Percentiles rank a stretch among this genome's conserved stretches.
Evolutionary conservation across 2,888 invertebrate genomes (phyloP).

Genomic region (Himalopsyche japonica): DNA sequence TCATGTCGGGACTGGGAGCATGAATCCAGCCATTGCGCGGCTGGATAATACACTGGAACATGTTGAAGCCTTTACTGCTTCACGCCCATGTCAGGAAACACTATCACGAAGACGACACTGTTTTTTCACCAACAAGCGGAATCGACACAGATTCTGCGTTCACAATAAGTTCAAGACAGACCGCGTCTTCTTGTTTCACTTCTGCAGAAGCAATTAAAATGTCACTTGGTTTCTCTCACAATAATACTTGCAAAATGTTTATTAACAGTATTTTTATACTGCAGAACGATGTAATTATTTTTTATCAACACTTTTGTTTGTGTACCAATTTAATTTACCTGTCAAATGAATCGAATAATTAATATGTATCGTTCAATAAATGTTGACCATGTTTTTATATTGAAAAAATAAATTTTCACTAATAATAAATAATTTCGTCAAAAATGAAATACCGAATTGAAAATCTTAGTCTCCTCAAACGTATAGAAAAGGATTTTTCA

Average conservation of each 20-base stretch:
- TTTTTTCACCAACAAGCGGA: background rate
- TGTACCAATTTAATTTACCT: background rate
- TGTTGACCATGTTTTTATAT: no score
- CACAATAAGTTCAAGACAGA: background rate
- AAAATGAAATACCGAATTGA: no score
- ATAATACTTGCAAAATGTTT: background rate
- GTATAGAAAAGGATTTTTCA: no score
- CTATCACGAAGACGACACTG: background rate
- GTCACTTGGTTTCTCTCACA: background rate
- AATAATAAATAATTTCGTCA: no score
- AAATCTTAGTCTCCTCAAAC: no score
- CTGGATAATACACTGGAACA: conserved; percentile 85
- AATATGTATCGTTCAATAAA: no score
- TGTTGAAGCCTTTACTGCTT: conserved; percentile 45
- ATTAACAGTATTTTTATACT: background rate
- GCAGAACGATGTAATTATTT: background rate
- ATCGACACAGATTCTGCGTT: background rate
- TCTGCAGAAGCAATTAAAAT: background rate
- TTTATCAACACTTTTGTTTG: background rate
- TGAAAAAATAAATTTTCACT: no score
- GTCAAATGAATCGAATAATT: no score
- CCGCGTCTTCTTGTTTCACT: background rate
- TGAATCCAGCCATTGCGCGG: conserved; percentile 77
- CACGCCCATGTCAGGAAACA: conserved; percentile 4
- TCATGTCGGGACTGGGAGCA: conserved; percentile 70